phyloP scores from a whole-genome alignment of 2,888 invertebrate species.

The Papilio protenor region DNA sequence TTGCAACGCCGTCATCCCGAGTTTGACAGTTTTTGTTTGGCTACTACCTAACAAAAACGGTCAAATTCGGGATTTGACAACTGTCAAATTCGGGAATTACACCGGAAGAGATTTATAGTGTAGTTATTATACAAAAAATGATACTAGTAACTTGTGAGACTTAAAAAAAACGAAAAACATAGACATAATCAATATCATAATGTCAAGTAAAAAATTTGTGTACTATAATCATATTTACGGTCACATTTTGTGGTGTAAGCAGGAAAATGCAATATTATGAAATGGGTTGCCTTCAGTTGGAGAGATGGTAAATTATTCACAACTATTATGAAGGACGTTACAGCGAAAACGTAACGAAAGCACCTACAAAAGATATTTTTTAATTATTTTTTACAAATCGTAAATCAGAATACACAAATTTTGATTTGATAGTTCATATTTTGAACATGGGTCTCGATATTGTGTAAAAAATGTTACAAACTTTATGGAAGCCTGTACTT shows the following conservation, averaged over 20 bases:
- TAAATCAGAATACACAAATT: neutral
- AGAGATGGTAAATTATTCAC: conserved; percentile 16
- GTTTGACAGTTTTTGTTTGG: too few relatives aligned
- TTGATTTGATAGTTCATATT: neutral
- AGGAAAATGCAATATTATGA: conserved; percentile 32
- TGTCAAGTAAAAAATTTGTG: too few relatives aligned
- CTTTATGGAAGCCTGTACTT: conserved; percentile 13
- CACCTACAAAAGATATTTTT: conserved; percentile 3
- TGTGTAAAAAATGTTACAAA: neutral
- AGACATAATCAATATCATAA: too few relatives aligned
- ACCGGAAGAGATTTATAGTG: too few relatives aligned
- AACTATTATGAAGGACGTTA: conserved; percentile 23
- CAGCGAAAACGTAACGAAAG: conserved; percentile 22
- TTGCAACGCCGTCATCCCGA: too few relatives aligned
- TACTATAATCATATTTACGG: neutral
- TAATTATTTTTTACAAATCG: neutral
- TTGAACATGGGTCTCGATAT: neutral
- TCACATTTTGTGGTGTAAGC: conserved; percentile 13
- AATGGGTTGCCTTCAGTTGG: conserved; percentile 29
- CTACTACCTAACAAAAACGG: too few relatives aligned
- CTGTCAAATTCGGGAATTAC: too few relatives aligned
- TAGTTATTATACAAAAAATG: too few relatives aligned
- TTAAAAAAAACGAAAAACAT: too few relatives aligned
- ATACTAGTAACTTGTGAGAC: too few relatives aligned
- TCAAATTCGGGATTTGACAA: too few relatives aligned